Base-by-base conservation (phyloP, 2,797 vertebrate species). In the Periparus ater region DNA sequence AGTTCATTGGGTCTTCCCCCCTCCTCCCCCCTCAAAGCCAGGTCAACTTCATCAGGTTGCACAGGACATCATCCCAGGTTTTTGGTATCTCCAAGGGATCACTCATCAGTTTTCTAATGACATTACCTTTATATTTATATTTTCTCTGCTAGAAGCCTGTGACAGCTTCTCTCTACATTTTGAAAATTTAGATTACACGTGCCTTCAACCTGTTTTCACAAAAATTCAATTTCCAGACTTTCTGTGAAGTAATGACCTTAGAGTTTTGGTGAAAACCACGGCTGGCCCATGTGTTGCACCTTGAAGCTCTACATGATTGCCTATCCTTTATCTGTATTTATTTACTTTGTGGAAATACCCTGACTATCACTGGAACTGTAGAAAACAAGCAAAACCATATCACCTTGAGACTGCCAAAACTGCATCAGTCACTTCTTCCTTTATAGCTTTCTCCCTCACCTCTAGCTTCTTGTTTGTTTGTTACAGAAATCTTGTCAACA, bases 21-120 rank as follows among this genome's bases (percentile, higher is more conserved):
- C 10, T 1, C 4, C 8, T 0, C 1, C 4, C 7, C 4, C 45
- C 42, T 65, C 18, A 57, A 62, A 54, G 11, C 32, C 83, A 21
- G 14, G 53, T 87, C 42, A 60, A 6, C 27, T 42, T 32, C 14
- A 78, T 36, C 58, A 86, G 44, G 22, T 58, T 88, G 80, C 34
- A 36, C 25, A 45, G 63, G 44, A 58, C 21, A 29, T 88, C 21
- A 21, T 63, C 34, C 53, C 61, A 21, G 19, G 2, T 61, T 77
- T 88, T 57, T 6, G 42, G 7, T 80, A 42, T 54, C 21, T 77
- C 68, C 16, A 50, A 54, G 38, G 38, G 51, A 32, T 55, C 32
- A 44, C 14, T 85, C 18, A 22, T 44, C 13, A 45, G 16, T 61
- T 95, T 79, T 68, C 47, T 85, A 34, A 55, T 92, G 26, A 51